Base-by-base conservation (phyloP, 2,797 vertebrate species). In the Myotis findleyi region DNA sequence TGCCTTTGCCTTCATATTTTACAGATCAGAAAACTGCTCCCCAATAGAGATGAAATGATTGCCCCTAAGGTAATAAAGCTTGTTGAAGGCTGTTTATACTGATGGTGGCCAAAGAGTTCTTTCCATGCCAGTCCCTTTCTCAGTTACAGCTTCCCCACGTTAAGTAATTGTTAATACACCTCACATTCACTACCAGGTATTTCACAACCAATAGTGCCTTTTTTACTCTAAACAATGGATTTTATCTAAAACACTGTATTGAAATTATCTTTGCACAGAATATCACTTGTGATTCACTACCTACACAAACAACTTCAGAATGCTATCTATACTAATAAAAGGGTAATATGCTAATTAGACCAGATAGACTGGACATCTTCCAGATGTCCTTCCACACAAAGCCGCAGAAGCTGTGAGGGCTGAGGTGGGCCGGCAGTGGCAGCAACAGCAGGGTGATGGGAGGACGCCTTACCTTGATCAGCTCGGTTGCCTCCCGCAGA, bases 271-370 rank as follows among this genome's bases (percentile, higher is more conserved):
- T 21, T 21, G 14, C 75, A 71, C 38, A 64, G 14, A 91, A 69
- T 36, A 7, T 87, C 27, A 0, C 27, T 92, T 79, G 25, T 73
- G 44, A 92, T 68, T 93, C 75, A 13, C 38, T 21, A 1, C 84
- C 69, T 88, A 62, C 38, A 81, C 33, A 71, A 88, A 86, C 87
- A 92, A 81, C 51, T 66, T 93, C 44, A 62, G 51, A 68, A 81
- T 36, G 51, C 10, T 79, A 57, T 77, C 59, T 30, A 62, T 62
- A 30, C 59, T 62, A 62, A 59, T 59, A 62, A 62, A 30, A 62
- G 6, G 27, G 2, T 62, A 62, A 62, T 30, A 62, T 2, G 6
- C 27, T 6, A 62, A 62, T 62, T 62, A 62, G 59, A 62, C 27
- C 6, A 5, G 27, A 27, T 62, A 62, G 59, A 62, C 5, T 0